Evolutionary conservation across 2,888 invertebrate species (phyloP).

Genomic region (Hedya salicella): DNA sequence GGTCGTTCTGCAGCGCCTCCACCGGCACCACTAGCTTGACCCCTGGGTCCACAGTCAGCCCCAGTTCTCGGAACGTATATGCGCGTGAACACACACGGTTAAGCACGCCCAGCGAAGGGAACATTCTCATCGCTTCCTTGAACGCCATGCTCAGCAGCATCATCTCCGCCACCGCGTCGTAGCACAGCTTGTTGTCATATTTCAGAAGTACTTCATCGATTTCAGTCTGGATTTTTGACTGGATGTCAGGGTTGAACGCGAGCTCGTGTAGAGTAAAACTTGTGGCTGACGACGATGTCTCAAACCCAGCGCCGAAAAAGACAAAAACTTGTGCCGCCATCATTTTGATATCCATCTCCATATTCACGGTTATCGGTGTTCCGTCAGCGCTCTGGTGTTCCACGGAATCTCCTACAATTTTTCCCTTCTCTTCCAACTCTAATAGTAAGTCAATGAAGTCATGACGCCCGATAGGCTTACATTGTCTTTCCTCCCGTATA

Average conservation of each 20-base stretch:
- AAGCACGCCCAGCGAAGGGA: constrained; percentile 44
- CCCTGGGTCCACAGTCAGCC: constrained; percentile 43
- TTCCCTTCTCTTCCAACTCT: constrained; percentile 50
- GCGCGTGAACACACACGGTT: constrained; percentile 42
- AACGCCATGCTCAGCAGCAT: constrained; percentile 41
- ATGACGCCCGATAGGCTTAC: constrained; percentile 51
- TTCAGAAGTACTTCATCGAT: constrained; percentile 47
- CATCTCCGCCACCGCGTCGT: constrained; percentile 45
- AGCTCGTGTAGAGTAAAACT: constrained; percentile 55
- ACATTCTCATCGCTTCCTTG: constrained; percentile 45
- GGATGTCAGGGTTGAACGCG: constrained; percentile 53
- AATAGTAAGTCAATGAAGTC: constrained; percentile 56
- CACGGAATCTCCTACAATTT: constrained; percentile 48
- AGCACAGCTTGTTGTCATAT: constrained; percentile 44
- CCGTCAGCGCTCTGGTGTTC: constrained; percentile 48
- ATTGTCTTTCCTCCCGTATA: constrained; percentile 46
- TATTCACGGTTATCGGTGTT: constrained; percentile 43
- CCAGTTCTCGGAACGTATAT: constrained; percentile 42
- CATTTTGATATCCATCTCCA: constrained; percentile 47
- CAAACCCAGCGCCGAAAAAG: constrained; percentile 55
- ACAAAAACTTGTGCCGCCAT: constrained; percentile 53
- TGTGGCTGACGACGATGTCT: constrained; percentile 55
- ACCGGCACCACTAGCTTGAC: constrained; percentile 44
- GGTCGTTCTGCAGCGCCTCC: constrained; percentile 45
- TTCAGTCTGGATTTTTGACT: constrained; percentile 51